Evolutionary conservation across 2,113 vertebrate genomes (phyloP).

Genomic region (Jacana jacana): DNA sequence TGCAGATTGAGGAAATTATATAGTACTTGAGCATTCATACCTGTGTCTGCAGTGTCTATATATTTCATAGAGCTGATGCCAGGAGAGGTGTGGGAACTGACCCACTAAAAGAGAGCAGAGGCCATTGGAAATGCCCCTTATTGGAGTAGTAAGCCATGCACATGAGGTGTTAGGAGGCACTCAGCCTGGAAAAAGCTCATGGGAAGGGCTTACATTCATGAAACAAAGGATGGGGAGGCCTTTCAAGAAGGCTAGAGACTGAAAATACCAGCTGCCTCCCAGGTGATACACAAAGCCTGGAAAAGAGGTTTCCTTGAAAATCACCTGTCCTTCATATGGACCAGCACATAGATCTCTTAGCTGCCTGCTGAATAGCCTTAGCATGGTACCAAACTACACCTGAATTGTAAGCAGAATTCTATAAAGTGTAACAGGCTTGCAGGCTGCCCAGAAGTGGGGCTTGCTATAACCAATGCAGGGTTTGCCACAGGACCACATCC

Average conservation of each 20-base stretch:
- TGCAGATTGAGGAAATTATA: not conserved
- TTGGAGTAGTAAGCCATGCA: fast-evolving
- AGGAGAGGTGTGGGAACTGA: not conserved
- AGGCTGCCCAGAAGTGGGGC: not conserved
- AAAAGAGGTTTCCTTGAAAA: not conserved
- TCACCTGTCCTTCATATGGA: not conserved
- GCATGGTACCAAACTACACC: not conserved
- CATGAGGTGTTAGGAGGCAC: not conserved
- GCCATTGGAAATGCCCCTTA: not conserved
- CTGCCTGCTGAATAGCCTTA: not conserved
- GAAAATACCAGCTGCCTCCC: not conserved
- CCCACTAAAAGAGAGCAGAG: not conserved
- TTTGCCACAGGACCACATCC: not conserved
- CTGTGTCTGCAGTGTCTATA: not conserved
- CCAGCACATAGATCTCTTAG: not conserved
- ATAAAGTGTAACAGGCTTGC: not conserved
- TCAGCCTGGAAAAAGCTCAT: not conserved
- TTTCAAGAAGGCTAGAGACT: not conserved
- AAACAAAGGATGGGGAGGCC: not conserved
- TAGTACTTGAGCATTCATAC: not conserved
- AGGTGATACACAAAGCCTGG: not conserved
- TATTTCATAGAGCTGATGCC: not conserved
- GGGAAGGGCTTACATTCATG: not conserved
- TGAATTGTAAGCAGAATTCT: not conserved
- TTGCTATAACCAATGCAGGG: fast-evolving